phyloP scores from a whole-genome alignment of 2,888 invertebrate genomes.

The Andrena bicolor region DNA sequence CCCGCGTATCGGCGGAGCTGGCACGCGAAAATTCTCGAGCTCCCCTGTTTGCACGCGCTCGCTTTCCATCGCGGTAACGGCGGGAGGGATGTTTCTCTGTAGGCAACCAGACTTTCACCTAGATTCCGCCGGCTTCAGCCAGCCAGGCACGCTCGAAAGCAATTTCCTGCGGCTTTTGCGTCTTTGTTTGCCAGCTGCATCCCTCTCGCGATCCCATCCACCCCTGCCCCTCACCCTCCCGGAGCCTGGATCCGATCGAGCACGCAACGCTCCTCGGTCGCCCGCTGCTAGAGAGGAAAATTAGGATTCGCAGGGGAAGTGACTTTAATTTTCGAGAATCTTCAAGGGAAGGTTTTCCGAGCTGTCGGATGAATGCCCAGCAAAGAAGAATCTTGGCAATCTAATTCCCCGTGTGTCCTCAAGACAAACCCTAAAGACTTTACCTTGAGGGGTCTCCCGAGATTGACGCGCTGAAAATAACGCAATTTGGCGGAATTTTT shows the following conservation, averaged over 20 bases:
- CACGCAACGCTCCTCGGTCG: too few relatives aligned
- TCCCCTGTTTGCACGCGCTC: slow-evolving; percentile 13
- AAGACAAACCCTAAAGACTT: too few relatives aligned
- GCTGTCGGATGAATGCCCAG: too few relatives aligned
- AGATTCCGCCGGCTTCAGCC: slow-evolving; percentile 30
- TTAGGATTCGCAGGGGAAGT: too few relatives aligned
- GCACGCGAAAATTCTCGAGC: slow-evolving; percentile 36
- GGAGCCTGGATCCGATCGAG: neutral
- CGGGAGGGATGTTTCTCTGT: neutral
- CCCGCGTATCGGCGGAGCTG: slow-evolving; percentile 16
- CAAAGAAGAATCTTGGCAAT: too few relatives aligned
- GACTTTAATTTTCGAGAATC: too few relatives aligned
- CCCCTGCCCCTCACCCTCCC: neutral
- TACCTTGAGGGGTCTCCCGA: too few relatives aligned
- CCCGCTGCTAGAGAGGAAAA: too few relatives aligned
- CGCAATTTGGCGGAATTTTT: too few relatives aligned
- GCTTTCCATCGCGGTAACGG: neutral
- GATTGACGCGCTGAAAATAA: too few relatives aligned
- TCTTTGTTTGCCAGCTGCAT: slow-evolving; percentile 57
- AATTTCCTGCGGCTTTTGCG: slow-evolving; percentile 69
- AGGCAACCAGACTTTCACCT: slow-evolving; percentile 42
- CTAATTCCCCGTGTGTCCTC: too few relatives aligned
- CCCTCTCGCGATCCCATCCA: slow-evolving; percentile 10
- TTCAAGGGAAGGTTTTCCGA: too few relatives aligned
- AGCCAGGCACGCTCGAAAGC: slow-evolving; percentile 59